Evolutionary conservation across 2,797 vertebrate species (phyloP).

Genomic region (Apogon talboti): DNA sequence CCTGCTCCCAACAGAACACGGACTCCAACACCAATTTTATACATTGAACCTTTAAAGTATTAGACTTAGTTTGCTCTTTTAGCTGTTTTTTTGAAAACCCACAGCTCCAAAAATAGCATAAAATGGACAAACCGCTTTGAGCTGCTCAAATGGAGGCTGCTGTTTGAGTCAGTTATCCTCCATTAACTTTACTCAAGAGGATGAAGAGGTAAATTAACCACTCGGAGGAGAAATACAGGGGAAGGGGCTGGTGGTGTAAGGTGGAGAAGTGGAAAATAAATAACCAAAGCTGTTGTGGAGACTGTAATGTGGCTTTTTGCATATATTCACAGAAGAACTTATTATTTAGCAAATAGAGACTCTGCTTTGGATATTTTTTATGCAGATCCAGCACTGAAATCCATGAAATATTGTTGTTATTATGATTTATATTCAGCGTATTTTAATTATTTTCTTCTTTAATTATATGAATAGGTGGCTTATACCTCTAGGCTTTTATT

Average conservation of each 20-base stretch:
- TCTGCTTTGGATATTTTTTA: background rate
- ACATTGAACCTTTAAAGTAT: too few species aligned
- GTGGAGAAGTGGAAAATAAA: constrained; percentile 8
- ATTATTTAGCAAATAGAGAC: background rate
- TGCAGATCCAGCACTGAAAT: background rate
- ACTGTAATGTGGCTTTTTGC: background rate
- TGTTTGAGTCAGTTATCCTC: constrained; percentile 23
- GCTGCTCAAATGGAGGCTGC: background rate
- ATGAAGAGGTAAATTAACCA: constrained; percentile 7
- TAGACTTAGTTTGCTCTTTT: too few species aligned
- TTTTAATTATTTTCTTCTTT: background rate
- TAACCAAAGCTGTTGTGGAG: background rate
- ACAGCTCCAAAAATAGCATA: too few species aligned
- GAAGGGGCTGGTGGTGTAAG: constrained; percentile 5
- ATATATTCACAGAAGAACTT: background rate
- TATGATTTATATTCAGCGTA: constrained; percentile 8
- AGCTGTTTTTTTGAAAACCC: too few species aligned
- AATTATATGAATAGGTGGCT: constrained; percentile 27
- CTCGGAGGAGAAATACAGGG: background rate
- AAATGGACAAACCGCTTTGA: too few species aligned
- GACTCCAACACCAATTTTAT: too few species aligned
- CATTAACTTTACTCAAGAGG: constrained; percentile 17
- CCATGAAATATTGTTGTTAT: background rate
- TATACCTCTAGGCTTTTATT: constrained; percentile 25
- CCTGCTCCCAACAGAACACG: too few species aligned